Percentiles rank a stretch among this genome's conserved stretches.
These are phyloP conservation scores for Aselliscus stoliczkanus DNA, from an alignment of 2,797 vertebrate species.

Conservation along the genomic window DNA sequence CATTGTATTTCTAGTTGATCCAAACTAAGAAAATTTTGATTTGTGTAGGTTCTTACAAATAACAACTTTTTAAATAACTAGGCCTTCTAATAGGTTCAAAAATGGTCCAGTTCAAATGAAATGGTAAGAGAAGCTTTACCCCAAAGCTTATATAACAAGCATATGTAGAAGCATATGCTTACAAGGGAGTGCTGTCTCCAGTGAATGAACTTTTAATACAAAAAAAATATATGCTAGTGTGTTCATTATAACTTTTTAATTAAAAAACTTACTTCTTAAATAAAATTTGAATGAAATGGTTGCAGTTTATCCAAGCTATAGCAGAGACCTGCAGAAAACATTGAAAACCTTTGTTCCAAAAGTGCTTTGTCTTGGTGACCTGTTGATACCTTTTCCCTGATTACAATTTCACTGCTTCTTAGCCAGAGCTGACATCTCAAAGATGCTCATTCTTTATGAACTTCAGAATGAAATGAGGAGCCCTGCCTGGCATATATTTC, in stretches of 20 bases:
- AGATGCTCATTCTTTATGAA: background rate
- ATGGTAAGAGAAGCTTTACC: background rate
- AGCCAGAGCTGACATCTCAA: background rate
- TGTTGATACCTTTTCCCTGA: background rate
- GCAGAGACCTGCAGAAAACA: background rate
- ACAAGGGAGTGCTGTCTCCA: background rate
- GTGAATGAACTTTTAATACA: background rate
- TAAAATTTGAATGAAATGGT: background rate
- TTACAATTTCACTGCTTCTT: background rate
- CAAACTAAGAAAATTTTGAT: background rate
- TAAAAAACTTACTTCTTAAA: background rate
- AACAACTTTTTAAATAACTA: background rate
- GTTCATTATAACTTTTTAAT: background rate
- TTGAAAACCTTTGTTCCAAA: background rate
- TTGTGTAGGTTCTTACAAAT: background rate
- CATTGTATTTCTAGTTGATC: background rate
- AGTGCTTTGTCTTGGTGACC: background rate
- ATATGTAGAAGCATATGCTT: background rate
- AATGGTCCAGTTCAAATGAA: background rate
- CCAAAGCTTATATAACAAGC: background rate
- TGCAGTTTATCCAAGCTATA: background rate
- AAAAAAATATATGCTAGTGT: background rate
- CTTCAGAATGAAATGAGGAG: background rate
- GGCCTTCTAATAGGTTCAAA: background rate
- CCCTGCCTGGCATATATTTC: background rate